Evolutionary conservation across 2,113 vertebrate species (phyloP).

Genomic region (Antechinus flavipes): DNA sequence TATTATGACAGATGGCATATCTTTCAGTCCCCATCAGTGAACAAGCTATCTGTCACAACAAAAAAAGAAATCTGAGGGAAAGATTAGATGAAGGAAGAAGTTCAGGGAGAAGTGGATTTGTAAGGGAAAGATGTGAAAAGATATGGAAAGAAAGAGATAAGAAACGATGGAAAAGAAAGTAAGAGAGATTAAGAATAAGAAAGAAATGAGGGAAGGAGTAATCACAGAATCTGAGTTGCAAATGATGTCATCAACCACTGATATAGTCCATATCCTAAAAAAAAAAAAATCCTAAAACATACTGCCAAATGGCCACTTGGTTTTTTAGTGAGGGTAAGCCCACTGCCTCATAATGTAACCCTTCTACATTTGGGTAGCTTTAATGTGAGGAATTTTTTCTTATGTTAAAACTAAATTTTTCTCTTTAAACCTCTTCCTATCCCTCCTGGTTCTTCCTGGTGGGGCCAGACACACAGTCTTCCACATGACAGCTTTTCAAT

Average conservation of each 20-base stretch:
- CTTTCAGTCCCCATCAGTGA: not conserved
- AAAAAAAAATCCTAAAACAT: not conserved
- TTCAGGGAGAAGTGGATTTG: not conserved
- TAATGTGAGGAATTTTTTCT: not conserved
- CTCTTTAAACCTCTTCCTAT: not conserved
- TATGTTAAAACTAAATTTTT: not conserved
- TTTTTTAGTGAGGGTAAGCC: not conserved
- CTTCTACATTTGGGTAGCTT: not conserved
- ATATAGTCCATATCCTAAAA: not conserved
- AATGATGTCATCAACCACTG: not conserved
- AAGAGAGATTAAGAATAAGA: not conserved
- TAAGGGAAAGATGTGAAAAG: not conserved
- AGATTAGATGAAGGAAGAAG: not conserved
- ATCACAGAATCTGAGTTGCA: not conserved
- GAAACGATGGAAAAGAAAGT: not conserved
- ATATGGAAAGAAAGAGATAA: not conserved
- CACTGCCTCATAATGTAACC: not conserved
- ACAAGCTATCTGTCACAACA: not conserved
- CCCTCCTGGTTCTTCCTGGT: not conserved
- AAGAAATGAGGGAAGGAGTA: not conserved
- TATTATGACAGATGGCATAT: not conserved
- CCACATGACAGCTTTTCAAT: not conserved
- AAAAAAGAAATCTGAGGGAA: not conserved
- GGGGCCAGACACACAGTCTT: not conserved
- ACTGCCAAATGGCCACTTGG: not conserved